Conservation (phyloP, 2,888 invertebrate genomes). For the Griposia aprilina region DNA sequence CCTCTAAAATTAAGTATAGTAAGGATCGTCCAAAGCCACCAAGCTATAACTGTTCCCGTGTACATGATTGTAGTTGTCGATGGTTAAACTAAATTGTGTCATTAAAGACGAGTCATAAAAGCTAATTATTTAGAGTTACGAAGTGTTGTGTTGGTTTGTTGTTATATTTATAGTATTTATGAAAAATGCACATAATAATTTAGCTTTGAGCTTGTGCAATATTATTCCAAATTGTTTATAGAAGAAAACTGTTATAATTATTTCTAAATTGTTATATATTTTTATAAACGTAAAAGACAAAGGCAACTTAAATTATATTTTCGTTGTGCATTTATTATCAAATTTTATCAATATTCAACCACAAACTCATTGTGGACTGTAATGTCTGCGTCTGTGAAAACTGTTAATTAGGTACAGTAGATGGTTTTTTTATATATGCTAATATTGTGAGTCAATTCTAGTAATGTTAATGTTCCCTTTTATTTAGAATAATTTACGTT, state of each 20-base stretch:
- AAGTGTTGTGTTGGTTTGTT: conserved; percentile 88
- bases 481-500: conserved; percentile 88
- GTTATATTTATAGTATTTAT: conserved; percentile 86
- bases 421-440: conserved; percentile 85
- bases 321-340: conserved; percentile 90
- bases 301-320: conserved; percentile 89
- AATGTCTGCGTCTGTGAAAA: conserved; percentile 85
- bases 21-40: conserved; percentile 56
- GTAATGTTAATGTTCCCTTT: conserved; percentile 88
- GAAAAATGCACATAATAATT: conserved; percentile 85
- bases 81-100: conserved; percentile 73
- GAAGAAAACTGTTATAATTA: conserved; percentile 85
- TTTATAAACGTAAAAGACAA: conserved; percentile 89
- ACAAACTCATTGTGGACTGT: conserved; percentile 88
- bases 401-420: conserved; percentile 75
- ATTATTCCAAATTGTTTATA: conserved; percentile 90
- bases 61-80: conserved; percentile 67
- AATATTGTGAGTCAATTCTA: conserved; percentile 90
- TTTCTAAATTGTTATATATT: conserved; percentile 90
- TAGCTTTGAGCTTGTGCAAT: conserved; percentile 90
- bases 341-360: conserved; percentile 84
- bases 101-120: conserved; percentile 80
- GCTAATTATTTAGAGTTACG: conserved; percentile 77
- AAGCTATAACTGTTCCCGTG: conserved; percentile 38
- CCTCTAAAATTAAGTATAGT: conserved; percentile 54